Conservation (phyloP, 2,888 invertebrate genomes). For the Sminthurides aquaticus region DNA sequence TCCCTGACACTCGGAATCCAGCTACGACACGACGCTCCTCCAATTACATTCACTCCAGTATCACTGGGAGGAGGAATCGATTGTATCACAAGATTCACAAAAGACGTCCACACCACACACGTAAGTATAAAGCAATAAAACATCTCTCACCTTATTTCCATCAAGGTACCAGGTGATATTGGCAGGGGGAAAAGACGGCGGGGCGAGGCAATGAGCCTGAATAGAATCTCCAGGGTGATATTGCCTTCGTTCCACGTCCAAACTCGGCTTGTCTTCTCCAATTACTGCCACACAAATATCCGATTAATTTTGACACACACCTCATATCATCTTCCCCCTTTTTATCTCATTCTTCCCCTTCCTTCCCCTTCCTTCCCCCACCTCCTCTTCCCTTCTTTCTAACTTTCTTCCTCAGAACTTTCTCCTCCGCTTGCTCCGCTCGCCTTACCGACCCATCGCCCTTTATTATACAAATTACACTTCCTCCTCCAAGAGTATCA, state of each 20-base stretch:
- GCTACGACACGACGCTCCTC: too few species aligned
- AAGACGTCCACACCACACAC: too few species aligned
- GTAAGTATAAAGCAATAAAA: too few species aligned
- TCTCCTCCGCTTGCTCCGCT: background rate
- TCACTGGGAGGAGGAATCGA: too few species aligned
- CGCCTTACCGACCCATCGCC: too few species aligned
- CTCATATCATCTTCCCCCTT: background rate
- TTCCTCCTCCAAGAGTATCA: too few species aligned
- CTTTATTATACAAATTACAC: too few species aligned
- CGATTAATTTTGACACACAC: conserved; percentile 19
- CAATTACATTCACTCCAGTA: too few species aligned
- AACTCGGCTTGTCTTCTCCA: conserved; percentile 36
- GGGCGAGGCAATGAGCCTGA: conserved; percentile 31
- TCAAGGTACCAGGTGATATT: conserved; percentile 40
- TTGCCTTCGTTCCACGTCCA: conserved; percentile 34
- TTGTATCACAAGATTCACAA: too few species aligned
- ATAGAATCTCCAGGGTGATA: conserved; percentile 41
- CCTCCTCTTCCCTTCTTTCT: background rate
- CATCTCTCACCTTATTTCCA: conserved; percentile 23
- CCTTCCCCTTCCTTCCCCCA: too few species aligned
- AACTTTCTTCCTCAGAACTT: background rate
- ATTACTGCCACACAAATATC: conserved; percentile 30
- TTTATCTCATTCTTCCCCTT: background rate
- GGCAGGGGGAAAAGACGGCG: conserved; percentile 32
- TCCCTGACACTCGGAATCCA: background rate